A percentile compares a stretch with the other conserved stretches of the same genome.
Evolutionary conservation across 1,140 invertebrate genomes (phyloP).

Genomic region (Drosophila grimshawi): DNA sequence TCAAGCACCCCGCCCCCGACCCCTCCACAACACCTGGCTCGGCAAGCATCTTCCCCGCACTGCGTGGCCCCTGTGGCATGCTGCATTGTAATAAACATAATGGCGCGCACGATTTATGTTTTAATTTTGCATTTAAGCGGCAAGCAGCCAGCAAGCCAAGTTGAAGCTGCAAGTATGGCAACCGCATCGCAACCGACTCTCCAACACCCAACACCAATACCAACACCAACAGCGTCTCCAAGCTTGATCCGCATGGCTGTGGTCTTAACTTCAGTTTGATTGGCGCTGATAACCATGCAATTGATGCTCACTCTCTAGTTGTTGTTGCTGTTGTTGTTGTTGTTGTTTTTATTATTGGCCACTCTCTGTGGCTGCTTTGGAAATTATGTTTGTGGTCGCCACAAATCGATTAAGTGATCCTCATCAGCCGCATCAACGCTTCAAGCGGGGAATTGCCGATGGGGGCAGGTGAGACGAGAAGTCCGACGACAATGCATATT

Average conservation of each 20-base stretch:
- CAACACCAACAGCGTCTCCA: too few species aligned
- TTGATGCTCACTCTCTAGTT: constrained; percentile 53
- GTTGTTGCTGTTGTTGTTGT: constrained; percentile 17
- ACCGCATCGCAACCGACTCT: neutral
- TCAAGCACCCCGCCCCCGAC: constrained; percentile 33
- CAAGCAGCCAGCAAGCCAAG: constrained; percentile 17
- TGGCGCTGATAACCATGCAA: constrained; percentile 79
- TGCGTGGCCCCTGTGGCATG: constrained; percentile 32
- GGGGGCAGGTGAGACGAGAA: neutral
- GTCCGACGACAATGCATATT: neutral
- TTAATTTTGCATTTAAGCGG: constrained; percentile 82
- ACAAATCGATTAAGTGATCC: constrained; percentile 82
- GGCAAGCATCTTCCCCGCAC: neutral
- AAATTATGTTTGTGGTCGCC: constrained; percentile 72
- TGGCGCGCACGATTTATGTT: constrained; percentile 84
- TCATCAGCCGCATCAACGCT: constrained; percentile 33
- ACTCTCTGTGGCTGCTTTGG: constrained; percentile 31
- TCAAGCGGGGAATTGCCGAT: neutral
- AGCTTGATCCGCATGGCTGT: constrained; percentile 1
- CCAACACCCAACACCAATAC: too few species aligned
- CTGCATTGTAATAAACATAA: constrained; percentile 83
- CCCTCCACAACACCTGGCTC: neutral
- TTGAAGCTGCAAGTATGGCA: constrained; percentile 7
- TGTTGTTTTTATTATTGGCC: constrained; percentile 20
- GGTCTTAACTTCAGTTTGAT: constrained; percentile 75